Conservation (phyloP, 1,140 invertebrate species). For the Drosophila neocordata region DNA sequence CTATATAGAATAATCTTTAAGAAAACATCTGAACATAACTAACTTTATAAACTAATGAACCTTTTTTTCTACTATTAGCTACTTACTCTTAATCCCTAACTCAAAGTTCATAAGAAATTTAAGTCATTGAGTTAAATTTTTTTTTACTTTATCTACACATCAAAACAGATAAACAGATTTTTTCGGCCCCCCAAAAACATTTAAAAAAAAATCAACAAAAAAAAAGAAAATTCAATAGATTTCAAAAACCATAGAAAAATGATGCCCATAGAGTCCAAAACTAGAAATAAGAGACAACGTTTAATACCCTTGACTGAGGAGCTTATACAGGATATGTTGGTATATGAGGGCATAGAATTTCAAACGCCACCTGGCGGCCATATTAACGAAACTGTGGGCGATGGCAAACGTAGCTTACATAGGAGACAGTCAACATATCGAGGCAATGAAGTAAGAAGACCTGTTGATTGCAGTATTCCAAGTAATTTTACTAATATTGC, state of each 20-base stretch:
- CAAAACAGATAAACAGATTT: neutral
- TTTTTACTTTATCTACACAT: neutral
- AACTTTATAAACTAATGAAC: too few relatives aligned
- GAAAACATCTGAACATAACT: too few relatives aligned
- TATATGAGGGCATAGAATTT: conserved; percentile 10
- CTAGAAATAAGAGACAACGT: neutral
- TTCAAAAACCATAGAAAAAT: conserved; percentile 21
- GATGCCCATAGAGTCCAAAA: neutral
- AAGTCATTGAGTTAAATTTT: neutral
- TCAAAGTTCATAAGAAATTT: neutral
- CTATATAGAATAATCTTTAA: too few relatives aligned
- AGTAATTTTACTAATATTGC: neutral
- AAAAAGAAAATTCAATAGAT: conserved; percentile 3
- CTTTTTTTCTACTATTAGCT: too few relatives aligned
- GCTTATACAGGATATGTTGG: conserved; percentile 32
- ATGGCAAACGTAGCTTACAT: neutral
- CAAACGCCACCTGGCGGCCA: conserved; percentile 22
- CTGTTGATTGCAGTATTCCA: neutral
- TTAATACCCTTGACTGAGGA: conserved; percentile 20
- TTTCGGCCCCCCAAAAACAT: neutral
- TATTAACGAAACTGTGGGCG: neutral
- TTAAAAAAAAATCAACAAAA: neutral
- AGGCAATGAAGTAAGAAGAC: neutral
- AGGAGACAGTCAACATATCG: neutral
- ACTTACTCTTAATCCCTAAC: too few relatives aligned